Base-by-base conservation (phyloP, 2,797 vertebrate genomes). In the Brotula barbata region DNA sequence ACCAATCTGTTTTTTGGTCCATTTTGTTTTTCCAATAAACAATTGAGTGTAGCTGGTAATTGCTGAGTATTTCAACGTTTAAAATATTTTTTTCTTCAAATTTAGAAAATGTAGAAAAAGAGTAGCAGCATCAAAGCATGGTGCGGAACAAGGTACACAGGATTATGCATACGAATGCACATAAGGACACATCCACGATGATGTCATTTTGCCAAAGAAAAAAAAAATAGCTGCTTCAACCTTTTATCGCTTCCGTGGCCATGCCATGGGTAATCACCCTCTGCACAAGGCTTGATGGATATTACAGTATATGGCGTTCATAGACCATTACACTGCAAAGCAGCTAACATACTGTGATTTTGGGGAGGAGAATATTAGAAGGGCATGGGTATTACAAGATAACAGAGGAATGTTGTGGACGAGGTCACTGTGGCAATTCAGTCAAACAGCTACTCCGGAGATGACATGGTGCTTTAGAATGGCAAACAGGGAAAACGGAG, bases 221-320 rank as follows among this genome's bases (percentile, higher is more conserved):
- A 68, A 53, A 83, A 65, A 52, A 80, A 70, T 73, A 68, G 53
- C 58, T 7, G 56, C 50, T 70, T 62, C 17, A 14, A 61, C 44
- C 5, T 15, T 20, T 28, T 37, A 15, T 36, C 37, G 53, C 40
- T 17, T 57, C 52, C 39, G 57, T 43, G 17, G 3, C 45, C 67
- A 36, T 50, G 13, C 60, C 40, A 19, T 34, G 33, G 40, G 60
- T 84, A 78, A 86, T 84, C 73, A 71, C 52, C 14, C 56, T 16
- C 47, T 43, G 68, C 66, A 73, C 39, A 47, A 55, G 40, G 46
- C 15, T 31, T 46, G 55, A 75, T 63, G 36, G 67, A 71, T 53
- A 83, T 80, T 79, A 56, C 37, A 52, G 73, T 80, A 80, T 77
- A 80, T 80, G 45, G 7, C 2, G 34, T 74, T 59, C 43, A 52